phyloP scores from a whole-genome alignment of 2,113 vertebrate genomes.

The Otus sunia region DNA sequence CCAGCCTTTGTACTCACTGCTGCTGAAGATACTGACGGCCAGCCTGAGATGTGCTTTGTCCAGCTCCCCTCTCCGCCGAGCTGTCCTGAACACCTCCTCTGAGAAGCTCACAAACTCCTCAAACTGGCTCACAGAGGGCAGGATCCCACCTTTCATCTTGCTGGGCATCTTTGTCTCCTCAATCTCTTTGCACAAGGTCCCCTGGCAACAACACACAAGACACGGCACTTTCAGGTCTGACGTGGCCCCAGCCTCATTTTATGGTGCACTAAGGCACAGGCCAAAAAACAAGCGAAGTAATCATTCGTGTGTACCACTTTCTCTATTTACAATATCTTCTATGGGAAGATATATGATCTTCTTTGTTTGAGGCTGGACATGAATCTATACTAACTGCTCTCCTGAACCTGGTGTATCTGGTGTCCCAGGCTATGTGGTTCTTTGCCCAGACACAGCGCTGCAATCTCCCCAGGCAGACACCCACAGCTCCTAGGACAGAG shows the following conservation, averaged over 20 bases:
- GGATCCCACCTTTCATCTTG: slow-evolving; percentile 12
- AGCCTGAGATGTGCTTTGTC: slow-evolving; percentile 38
- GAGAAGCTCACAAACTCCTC: slow-evolving; percentile 45
- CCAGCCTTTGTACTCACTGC: slow-evolving; percentile 34
- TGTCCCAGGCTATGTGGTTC: background rate
- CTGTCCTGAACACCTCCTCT: background rate
- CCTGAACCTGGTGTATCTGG: accelerated
- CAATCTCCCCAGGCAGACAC: no score
- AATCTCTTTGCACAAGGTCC: slow-evolving; percentile 28
- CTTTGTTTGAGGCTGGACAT: background rate
- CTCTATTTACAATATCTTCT: background rate
- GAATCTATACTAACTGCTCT: background rate
- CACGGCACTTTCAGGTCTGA: accelerated
- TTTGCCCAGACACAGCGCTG: background rate
- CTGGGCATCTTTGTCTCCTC: slow-evolving; percentile 37
- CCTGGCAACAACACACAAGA: background rate
- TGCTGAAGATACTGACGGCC: slow-evolving; percentile 30
- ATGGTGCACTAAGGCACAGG: background rate
- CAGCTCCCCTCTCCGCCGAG: slow-evolving; percentile 10
- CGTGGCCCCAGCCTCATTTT: accelerated
- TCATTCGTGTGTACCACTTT: no score
- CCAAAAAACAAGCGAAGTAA: background rate
- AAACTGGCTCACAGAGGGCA: slow-evolving; percentile 36
- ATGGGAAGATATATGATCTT: accelerated
- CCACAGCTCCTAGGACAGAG: background rate